These are phyloP conservation scores for Sitta europaea DNA, from an alignment of 2,113 vertebrate species.

Conservation along the genomic window DNA sequence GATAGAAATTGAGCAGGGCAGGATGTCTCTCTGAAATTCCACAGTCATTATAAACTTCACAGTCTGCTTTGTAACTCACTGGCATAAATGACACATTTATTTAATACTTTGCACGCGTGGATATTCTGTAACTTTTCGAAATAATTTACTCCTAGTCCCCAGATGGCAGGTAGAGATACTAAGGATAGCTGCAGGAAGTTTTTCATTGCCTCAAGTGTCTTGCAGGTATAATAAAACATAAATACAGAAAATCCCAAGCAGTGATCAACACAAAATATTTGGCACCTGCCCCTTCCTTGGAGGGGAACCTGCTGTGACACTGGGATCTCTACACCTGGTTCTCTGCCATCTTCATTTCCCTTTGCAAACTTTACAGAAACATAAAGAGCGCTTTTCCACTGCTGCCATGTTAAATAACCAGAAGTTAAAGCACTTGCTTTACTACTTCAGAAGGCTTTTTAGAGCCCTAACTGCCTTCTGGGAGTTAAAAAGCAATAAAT, in stretches of 20 bases:
- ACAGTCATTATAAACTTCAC: background rate
- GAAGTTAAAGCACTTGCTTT: background rate
- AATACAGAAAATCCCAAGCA: background rate
- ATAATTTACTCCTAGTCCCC: background rate
- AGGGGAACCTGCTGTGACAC: background rate
- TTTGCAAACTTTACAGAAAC: background rate
- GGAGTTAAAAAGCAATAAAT: constrained; percentile 33
- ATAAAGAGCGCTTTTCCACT: background rate
- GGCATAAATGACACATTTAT: background rate
- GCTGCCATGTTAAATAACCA: background rate
- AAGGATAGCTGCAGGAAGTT: background rate
- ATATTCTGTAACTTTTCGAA: background rate
- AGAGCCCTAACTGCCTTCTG: background rate
- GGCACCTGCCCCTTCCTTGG: background rate
- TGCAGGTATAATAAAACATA: background rate
- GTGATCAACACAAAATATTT: background rate
- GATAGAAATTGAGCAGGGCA: background rate
- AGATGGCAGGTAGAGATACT: background rate
- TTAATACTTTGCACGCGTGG: background rate
- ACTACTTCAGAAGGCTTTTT: background rate
- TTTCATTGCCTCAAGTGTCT: background rate
- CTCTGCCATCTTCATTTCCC: background rate
- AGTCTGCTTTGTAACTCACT: background rate
- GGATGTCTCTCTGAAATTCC: background rate
- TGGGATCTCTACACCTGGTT: background rate